A percentile compares a stretch with the other conserved stretches of the same genome.
Evolutionary conservation across 2,113 vertebrate genomes (phyloP).

Genomic region (Lepidothrix coronata): DNA sequence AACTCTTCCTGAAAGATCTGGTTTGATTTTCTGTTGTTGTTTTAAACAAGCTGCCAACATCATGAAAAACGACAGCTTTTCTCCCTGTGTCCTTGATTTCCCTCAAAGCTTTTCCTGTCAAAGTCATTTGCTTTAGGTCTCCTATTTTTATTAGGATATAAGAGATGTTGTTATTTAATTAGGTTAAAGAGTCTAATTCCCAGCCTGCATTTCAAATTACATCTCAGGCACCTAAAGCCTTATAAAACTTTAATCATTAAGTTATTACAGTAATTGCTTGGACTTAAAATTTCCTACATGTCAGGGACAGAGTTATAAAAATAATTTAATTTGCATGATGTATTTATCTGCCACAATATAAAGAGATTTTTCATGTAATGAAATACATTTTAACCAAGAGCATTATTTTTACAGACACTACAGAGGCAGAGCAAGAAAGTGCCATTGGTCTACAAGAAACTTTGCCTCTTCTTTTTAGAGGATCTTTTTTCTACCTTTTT

Average conservation of each 20-base stretch:
- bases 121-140: slow-evolving; percentile 31
- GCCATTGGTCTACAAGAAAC: neutral
- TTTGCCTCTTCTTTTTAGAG: neutral
- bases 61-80: neutral
- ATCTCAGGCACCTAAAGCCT: slow-evolving; percentile 9
- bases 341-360: neutral
- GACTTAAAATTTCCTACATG: neutral
- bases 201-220: slow-evolving; percentile 26
- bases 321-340: neutral
- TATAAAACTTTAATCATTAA: slow-evolving; percentile 34
- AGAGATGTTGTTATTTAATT: slow-evolving; percentile 48
- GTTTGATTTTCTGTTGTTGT: neutral
- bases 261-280: slow-evolving; percentile 22
- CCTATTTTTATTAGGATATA: slow-evolving; percentile 35
- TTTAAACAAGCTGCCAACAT: neutral
- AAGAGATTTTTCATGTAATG: neutral
- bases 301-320: neutral
- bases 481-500: neutral
- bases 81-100: neutral
- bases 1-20: neutral
- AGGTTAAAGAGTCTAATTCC: slow-evolving; percentile 60
- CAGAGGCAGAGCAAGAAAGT: neutral
- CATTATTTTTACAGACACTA: neutral
- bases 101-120: neutral
- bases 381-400: neutral